A percentile compares a stretch with the other conserved stretches of the same genome.
phyloP scores from a whole-genome alignment of 2,797 vertebrate genomes.

The Heliangelus exortis region DNA sequence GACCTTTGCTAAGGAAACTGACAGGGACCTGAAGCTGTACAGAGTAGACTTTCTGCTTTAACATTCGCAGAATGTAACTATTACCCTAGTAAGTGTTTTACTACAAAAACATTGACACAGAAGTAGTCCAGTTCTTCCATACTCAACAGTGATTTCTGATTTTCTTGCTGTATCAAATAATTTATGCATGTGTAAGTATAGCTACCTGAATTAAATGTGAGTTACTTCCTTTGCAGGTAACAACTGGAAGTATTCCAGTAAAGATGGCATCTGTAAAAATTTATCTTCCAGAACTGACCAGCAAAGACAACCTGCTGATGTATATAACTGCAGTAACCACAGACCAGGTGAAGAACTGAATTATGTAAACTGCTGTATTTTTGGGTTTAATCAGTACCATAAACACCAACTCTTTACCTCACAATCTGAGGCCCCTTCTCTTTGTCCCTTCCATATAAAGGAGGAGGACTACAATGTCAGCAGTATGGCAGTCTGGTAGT shows the following conservation, averaged over 20 bases:
- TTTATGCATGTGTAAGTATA: neutral
- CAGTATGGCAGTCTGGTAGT: neutral
- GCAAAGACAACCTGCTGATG: slow-evolving; percentile 83
- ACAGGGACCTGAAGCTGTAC: neutral
- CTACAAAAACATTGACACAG: neutral
- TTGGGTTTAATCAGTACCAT: neutral
- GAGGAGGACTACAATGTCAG: neutral
- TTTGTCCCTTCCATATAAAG: neutral
- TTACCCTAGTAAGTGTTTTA: neutral
- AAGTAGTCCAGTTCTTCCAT: neutral
- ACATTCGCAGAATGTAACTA: neutral
- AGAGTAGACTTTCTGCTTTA: neutral
- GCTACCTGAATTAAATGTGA: neutral
- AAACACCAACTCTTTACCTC: neutral
- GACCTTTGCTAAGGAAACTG: neutral
- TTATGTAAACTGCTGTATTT: neutral
- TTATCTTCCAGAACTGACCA: slow-evolving; percentile 81
- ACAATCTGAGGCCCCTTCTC: neutral
- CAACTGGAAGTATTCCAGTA: slow-evolving; percentile 83
- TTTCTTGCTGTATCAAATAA: neutral
- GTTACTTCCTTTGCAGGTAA: slow-evolving; percentile 77
- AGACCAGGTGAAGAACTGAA: slow-evolving; percentile 70
- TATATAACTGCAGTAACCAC: slow-evolving; percentile 83
- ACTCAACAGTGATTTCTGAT: neutral
- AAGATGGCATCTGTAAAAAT: slow-evolving; percentile 83